Evolutionary conservation across 53 echinoderm and acorn worm genomes (phyloP), one percentile per base, ranked within the genome.

Genomic region (Paracentrotus lividus): DNA sequence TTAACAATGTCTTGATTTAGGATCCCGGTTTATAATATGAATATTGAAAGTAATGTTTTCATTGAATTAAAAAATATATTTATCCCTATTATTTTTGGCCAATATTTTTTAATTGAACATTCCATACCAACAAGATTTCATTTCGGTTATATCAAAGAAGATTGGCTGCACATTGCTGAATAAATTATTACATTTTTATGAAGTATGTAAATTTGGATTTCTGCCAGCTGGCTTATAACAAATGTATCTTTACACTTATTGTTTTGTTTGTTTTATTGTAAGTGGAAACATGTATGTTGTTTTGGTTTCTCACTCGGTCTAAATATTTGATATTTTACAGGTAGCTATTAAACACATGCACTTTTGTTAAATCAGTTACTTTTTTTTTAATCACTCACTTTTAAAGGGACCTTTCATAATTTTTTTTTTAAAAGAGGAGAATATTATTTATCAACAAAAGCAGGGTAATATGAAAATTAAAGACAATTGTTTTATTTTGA

Each of bases 121-220:
- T n/a, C n/a, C n/a, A n/a, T n/a, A n/a, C n/a, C n/a, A n/a, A n/a
- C n/a, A n/a, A n/a, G n/a, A n/a, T 72, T 36, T 38, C 27, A 36
- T 72, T 16, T 72, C 6, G 36, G 36, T 40, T 38, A 40, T 20
- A 72, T 72, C 21, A 1, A 32, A 21, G 32, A 72, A 38, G 42
- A 72, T 72, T 38, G 40, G 72, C 72, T 72, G 72, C 36, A 72
- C 72, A 72, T 72, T 72, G 40, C 40, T 18, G 29, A 61, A 61
- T 64, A 31, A 9, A 72, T 72, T 4, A 72, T 16, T 20, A 72
- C 12, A 16, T 16, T 72, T 20, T 36, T 38, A 57, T 21, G 1
- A 72, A 38, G 72, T 40, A n/a, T n/a, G 72, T 38, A 38, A 40
- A 72, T 36, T 38, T 72, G 18, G 40, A 40, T 72, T 72, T 72